These are phyloP conservation scores for Myotis planiceps DNA, from an alignment of 2,797 vertebrate species.

Conservation along the genomic window DNA sequence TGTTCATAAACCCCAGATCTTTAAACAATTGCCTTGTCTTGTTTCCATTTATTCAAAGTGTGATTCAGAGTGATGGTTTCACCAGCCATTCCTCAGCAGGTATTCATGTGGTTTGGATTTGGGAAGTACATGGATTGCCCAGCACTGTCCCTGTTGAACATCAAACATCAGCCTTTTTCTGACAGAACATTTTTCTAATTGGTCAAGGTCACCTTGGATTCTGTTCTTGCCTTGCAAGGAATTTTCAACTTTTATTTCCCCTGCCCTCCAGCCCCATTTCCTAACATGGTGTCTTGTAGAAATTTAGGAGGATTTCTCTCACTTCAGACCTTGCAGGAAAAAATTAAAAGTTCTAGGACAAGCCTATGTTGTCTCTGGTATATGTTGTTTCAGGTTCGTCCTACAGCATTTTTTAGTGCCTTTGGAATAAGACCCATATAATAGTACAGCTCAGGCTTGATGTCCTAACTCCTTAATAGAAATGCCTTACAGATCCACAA, in stretches of 20 bases:
- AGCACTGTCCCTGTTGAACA: slow-evolving; percentile 71
- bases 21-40: slow-evolving; percentile 67
- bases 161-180: slow-evolving; percentile 75
- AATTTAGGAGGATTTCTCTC: slow-evolving; percentile 23
- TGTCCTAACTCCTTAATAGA: slow-evolving; percentile 64
- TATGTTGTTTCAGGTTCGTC: slow-evolving; percentile 40
- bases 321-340: not conserved
- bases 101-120: slow-evolving; percentile 80
- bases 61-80: slow-evolving; percentile 76
- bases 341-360: slow-evolving; percentile 36
- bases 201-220: slow-evolving; percentile 73
- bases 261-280: not conserved
- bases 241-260: slow-evolving; percentile 70
- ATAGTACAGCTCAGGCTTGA: slow-evolving; percentile 30
- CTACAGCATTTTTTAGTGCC: not conserved
- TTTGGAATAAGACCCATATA: slow-evolving; percentile 39
- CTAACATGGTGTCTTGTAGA: slow-evolving; percentile 2
- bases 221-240: slow-evolving; percentile 55
- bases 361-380: not conserved
- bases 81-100: slow-evolving; percentile 73
- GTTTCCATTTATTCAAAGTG: slow-evolving; percentile 77
- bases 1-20: slow-evolving; percentile 62
- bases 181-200: slow-evolving; percentile 78
- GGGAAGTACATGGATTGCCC: slow-evolving; percentile 57
- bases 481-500: slow-evolving; percentile 66